Conservation (phyloP, 2,888 invertebrate genomes). For the Lasioglossum zephyrum region DNA sequence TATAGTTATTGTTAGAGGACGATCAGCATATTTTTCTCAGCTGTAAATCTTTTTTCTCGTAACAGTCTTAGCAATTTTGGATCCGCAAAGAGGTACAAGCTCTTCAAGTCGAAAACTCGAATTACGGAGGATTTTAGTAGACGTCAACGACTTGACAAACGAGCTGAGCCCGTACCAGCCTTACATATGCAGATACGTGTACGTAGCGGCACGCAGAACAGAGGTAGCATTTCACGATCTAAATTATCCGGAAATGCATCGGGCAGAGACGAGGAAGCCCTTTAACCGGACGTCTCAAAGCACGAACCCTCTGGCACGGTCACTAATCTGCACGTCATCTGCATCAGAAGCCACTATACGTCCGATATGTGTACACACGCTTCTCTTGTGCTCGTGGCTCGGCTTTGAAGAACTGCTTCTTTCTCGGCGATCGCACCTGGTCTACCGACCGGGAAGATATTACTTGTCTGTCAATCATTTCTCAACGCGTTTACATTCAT, state of each 20-base stretch:
- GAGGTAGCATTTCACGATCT: slow-evolving; percentile 57
- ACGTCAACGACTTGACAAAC: slow-evolving; percentile 29
- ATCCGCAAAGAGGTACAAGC: neutral
- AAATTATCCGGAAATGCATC: slow-evolving; percentile 75
- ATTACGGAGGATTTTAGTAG: neutral
- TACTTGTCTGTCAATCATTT: neutral
- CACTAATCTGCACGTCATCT: slow-evolving; percentile 76
- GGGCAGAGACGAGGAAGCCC: slow-evolving; percentile 48
- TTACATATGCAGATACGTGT: slow-evolving; percentile 48
- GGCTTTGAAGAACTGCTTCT: slow-evolving; percentile 21
- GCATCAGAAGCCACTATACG: slow-evolving; percentile 66
- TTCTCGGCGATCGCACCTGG: neutral
- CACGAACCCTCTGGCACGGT: slow-evolving; percentile 70
- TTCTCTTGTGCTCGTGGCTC: neutral
- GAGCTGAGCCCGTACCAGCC: slow-evolving; percentile 11
- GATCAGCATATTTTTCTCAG: neutral
- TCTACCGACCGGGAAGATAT: neutral
- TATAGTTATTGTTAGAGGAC: neutral
- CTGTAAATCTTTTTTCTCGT: neutral
- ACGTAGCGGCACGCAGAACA: slow-evolving; percentile 16
- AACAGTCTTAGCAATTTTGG: neutral
- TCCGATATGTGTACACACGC: slow-evolving; percentile 32
- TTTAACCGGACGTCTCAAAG: slow-evolving; percentile 71
- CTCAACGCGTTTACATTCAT: neutral
- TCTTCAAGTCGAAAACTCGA: neutral